Evolutionary conservation across 2,888 invertebrate species (phyloP), one percentile per base, ranked within the genome.

Genomic region (Rutpela maculata): DNA sequence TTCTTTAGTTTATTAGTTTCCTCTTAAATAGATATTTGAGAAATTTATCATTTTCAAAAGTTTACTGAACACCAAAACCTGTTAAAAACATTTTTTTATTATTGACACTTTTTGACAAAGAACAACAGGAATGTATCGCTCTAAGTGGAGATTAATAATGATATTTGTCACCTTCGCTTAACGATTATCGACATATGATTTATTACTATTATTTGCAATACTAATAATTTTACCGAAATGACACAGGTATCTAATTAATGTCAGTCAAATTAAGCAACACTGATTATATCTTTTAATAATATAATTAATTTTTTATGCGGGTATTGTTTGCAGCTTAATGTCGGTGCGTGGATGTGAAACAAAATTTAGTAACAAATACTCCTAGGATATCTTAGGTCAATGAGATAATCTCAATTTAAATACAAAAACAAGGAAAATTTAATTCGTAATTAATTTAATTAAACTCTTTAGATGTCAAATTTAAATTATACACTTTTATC

Each of bases 401-500:
- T 62, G 26, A 22, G 62, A 62, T 62, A 62, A 62, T 17, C 59
- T 10, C 35, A n/a, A 31, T n/a, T 67, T 55, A 22, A n/a, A 67
- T 26, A 67, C 12, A 26, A 55, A 26, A 19, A 55, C 55, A 67
- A 56, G 22, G 56, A 56, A 67, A 55, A 67, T 55, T 50, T 26
- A 22, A 18, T n/a, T 31, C n/a, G 26, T 67, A 67, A 67, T 67
- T 67, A 67, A 9, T 26, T 67, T 67, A 67, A 67, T 67, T 50
- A 67, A 67, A 56, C 17, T 1, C 22, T 67, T 55, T 22, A 67
- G 26, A 55, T 56, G 55, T 67, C 31, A 67, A 55, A 22, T 55
- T 55, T 12, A 17, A 22, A 67, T 55, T 9, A 22, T 31, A n/a
- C 10, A 50, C 17, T 0, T 17, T 35, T 38, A 18, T 12, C 9